Conservation (phyloP, 2,888 invertebrate genomes). For the Andricus quercusramuli region DNA sequence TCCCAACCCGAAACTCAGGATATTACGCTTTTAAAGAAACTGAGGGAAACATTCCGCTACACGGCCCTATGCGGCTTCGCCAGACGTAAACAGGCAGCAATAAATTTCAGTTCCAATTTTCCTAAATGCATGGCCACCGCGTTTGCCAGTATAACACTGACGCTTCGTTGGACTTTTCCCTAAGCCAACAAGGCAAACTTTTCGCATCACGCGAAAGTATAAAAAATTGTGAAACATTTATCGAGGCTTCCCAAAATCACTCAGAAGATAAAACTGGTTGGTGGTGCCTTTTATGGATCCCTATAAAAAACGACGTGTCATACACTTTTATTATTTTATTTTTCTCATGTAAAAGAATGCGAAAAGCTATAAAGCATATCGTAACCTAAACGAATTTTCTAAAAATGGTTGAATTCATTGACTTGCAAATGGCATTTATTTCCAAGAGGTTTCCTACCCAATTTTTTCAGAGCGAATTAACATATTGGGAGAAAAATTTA, state of each 20-base stretch:
- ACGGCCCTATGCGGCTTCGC: conserved; percentile 1
- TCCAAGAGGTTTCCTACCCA: not conserved
- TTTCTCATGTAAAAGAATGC: not conserved
- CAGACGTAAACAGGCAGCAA: conserved; percentile 49
- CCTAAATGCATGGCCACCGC: conserved; percentile 43
- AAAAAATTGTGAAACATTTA: conserved; percentile 12
- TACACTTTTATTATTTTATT: not conserved
- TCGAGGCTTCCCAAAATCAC: not conserved
- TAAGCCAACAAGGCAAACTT: not conserved
- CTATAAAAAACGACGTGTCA: not conserved
- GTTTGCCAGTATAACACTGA: not conserved
- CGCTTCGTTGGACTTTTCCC: not conserved
- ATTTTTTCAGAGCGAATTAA: not conserved
- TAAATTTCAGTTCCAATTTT: conserved; percentile 51
- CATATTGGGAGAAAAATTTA: not conserved
- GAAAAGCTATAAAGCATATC: not conserved
- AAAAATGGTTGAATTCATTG: no score
- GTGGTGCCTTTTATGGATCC: not conserved
- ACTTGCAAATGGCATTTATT: not conserved
- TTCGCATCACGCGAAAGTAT: not conserved
- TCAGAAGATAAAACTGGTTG: not conserved
- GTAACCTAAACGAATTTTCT: not conserved
- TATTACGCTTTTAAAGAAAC: conserved; percentile 47
- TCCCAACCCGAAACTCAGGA: conserved; percentile 38
- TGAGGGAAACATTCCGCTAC: conserved; percentile 28